phyloP scores from a whole-genome alignment of 2,797 vertebrate species.

The Argya squamiceps region DNA sequence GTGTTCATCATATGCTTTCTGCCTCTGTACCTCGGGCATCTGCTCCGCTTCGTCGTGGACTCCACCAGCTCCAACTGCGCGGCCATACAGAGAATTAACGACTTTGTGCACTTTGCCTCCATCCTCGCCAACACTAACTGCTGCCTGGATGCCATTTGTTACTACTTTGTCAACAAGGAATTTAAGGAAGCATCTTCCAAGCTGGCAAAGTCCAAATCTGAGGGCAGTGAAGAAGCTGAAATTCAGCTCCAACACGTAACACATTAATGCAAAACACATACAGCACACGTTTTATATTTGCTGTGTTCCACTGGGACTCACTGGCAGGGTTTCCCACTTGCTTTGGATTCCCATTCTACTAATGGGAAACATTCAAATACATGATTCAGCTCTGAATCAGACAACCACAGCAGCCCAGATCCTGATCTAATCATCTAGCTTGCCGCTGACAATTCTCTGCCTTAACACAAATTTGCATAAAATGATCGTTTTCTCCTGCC shows the following conservation, averaged over 20 bases:
- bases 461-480: background rate
- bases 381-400: background rate
- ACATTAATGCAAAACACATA: background rate
- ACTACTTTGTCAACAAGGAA: constrained; percentile 81
- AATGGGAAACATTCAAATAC: background rate
- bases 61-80: constrained; percentile 67
- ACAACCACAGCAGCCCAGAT: background rate
- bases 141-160: constrained; percentile 79
- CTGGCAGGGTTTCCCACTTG: background rate
- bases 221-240: background rate
- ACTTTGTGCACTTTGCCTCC: constrained; percentile 79
- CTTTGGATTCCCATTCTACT: background rate
- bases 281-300: background rate
- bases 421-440: background rate
- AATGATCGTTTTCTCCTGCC: background rate
- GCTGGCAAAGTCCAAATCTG: background rate
- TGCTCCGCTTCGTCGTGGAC: constrained; percentile 75
- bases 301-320: background rate
- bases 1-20: constrained; percentile 82
- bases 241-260: background rate
- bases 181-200: constrained; percentile 70
- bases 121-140: constrained; percentile 82
- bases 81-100: constrained; percentile 48
- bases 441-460: background rate
- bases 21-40: constrained; percentile 68